Conservation (phyloP, 2,888 invertebrate genomes). For the Lasioglossum calceatum region DNA sequence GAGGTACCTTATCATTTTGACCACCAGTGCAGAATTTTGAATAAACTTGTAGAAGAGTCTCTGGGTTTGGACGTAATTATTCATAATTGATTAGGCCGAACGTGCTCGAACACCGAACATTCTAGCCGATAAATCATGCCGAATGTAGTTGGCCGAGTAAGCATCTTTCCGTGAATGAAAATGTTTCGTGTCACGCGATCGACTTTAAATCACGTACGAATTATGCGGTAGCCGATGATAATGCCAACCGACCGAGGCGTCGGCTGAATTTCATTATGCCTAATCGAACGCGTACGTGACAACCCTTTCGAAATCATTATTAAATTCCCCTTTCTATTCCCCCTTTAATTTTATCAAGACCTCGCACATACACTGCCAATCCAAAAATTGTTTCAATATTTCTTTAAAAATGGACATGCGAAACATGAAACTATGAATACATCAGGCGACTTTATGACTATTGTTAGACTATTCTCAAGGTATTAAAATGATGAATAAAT, state of each 20-base stretch:
- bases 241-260: constrained; percentile 31
- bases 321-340: not conserved
- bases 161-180: constrained; percentile 48
- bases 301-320: not conserved
- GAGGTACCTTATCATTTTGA: too few species aligned
- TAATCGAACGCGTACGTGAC: constrained; percentile 13
- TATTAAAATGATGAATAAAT: too few species aligned
- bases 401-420: not conserved
- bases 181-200: constrained; percentile 52
- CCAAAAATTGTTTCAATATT: not conserved
- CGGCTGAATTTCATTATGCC: constrained; percentile 54
- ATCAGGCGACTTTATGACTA: too few species aligned
- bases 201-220: constrained; percentile 51
- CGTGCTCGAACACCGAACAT: not conserved
- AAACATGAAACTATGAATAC: too few species aligned
- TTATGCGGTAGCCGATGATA: constrained; percentile 50
- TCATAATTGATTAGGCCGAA: not conserved
- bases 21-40: not conserved
- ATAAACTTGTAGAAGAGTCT: not conserved
- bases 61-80: not conserved
- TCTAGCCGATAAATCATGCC: constrained; percentile 39
- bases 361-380: not conserved
- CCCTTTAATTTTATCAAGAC: not conserved
- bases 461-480: too few species aligned
- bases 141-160: constrained; percentile 36